phyloP scores from a whole-genome alignment of 2,113 vertebrate species.

The Addax nasomaculatus region DNA sequence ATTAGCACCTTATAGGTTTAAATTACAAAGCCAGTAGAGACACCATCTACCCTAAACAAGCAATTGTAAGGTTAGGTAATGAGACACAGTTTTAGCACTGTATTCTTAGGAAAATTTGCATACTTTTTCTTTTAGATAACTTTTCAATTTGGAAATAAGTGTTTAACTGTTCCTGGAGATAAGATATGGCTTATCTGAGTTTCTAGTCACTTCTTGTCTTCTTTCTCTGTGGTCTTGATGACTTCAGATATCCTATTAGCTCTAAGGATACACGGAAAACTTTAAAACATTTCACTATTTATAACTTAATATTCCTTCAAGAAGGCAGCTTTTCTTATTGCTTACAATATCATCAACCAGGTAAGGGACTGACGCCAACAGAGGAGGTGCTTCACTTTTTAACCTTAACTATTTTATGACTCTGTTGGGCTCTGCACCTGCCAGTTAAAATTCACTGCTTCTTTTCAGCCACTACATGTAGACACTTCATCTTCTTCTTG shows the following conservation, averaged over 20 bases:
- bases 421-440: constrained; percentile 67
- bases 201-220: constrained; percentile 81
- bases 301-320: constrained; percentile 84
- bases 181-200: constrained; percentile 80
- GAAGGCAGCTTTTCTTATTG: constrained; percentile 87
- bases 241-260: constrained; percentile 80
- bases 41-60: not conserved
- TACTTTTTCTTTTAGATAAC: not conserved
- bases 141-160: constrained; percentile 64
- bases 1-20: not conserved
- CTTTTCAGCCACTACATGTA: not conserved
- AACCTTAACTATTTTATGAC: constrained; percentile 87
- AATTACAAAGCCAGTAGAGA: not conserved
- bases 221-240: constrained; percentile 78
- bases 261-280: constrained; percentile 86
- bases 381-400: constrained; percentile 89
- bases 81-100: not conserved
- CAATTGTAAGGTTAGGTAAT: not conserved
- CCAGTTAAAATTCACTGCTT: not conserved
- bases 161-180: constrained; percentile 81
- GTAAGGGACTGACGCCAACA: constrained; percentile 88
- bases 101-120: not conserved
- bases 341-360: constrained; percentile 86
- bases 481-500: not conserved
- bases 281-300: constrained; percentile 89